Evolutionary conservation across 2,113 vertebrate species (phyloP).

Genomic region (Cavia porcellus): DNA sequence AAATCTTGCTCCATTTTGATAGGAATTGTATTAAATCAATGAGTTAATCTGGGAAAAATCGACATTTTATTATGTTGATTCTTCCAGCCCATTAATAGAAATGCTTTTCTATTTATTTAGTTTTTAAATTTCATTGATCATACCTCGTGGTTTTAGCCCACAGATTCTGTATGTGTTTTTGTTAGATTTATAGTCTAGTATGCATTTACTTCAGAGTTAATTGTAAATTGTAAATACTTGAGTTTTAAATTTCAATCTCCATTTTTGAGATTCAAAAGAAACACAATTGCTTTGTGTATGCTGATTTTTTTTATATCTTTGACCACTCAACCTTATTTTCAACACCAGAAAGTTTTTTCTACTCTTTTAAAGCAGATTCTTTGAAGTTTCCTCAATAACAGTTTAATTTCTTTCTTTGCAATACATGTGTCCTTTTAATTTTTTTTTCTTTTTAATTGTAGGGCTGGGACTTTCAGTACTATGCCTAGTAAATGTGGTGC

Average conservation of each 20-base stretch:
- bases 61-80: neutral
- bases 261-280: neutral
- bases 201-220: constrained; percentile 30
- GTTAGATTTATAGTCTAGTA: neutral
- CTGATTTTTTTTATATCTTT: neutral
- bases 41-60: neutral
- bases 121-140: neutral
- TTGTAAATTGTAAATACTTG: neutral
- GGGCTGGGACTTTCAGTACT: neutral
- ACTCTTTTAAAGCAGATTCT: neutral
- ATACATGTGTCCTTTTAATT: neutral
- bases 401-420: constrained; percentile 19
- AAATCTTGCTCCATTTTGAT: neutral
- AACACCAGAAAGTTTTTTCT: neutral
- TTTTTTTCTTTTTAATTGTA: constrained; percentile 35
- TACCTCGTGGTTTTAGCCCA: neutral
- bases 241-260: constrained; percentile 9
- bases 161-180: neutral
- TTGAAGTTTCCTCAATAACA: constrained; percentile 1
- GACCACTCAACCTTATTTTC: neutral
- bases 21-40: neutral
- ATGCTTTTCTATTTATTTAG: constrained; percentile 20
- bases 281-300: neutral
- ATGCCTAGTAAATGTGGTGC: neutral
- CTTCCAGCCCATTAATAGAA: neutral